A percentile compares a stretch with the other conserved stretches of the same genome.
Evolutionary conservation across 2,113 vertebrate species (phyloP).

Genomic region (Trematocara variabile): DNA sequence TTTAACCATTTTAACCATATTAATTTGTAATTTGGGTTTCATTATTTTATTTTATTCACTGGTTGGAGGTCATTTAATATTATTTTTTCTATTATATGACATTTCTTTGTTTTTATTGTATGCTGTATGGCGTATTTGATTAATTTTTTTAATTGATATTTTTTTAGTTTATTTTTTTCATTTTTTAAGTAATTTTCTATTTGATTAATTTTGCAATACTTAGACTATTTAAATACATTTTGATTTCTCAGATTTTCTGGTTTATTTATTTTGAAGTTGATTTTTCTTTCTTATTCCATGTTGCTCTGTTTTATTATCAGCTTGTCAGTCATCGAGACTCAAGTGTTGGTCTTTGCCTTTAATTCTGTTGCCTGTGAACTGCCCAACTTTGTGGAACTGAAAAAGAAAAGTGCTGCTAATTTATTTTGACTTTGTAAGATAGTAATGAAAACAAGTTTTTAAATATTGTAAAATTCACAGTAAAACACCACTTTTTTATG

Average conservation of each 20-base stretch:
- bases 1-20: not conserved
- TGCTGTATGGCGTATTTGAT: not conserved
- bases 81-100: not conserved
- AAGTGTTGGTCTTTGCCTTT: not conserved
- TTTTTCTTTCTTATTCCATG: not conserved
- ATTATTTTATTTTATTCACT: not conserved
- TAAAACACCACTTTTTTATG: not conserved
- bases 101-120: not conserved
- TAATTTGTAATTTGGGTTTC: not conserved
- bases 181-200: not conserved
- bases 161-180: not conserved
- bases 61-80: not conserved
- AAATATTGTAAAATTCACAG: not conserved
- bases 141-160: not conserved
- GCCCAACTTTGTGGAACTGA: not conserved
- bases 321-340: not conserved
- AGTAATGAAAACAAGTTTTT: not conserved
- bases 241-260: not conserved
- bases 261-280: not conserved
- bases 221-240: not conserved
- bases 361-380: not conserved
- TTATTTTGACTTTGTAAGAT: not conserved
- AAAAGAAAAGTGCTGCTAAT: not conserved
- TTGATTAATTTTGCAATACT: not conserved
- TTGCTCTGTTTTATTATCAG: not conserved